Evolutionary conservation across 53 echinoderm and acorn worm species (phyloP).

Genomic region (Paelopatides confundens): DNA sequence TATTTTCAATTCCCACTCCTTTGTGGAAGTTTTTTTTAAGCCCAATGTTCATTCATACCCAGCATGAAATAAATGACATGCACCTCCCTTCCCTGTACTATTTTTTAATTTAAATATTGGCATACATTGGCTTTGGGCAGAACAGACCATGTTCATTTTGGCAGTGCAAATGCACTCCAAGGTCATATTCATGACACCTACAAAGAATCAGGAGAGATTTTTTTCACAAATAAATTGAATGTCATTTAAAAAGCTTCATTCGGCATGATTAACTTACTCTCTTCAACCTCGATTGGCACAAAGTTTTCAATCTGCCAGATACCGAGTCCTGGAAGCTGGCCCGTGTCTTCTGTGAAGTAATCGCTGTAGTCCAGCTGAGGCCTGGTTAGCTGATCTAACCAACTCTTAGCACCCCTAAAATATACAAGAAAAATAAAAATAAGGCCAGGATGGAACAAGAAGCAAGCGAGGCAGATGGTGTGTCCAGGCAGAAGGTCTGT

Average conservation of each 20-base stretch:
- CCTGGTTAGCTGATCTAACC: constrained; percentile 84
- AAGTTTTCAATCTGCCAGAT: constrained; percentile 99
- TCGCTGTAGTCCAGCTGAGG: constrained; percentile 98
- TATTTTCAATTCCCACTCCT: too few relatives aligned
- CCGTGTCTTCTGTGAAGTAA: constrained; percentile 81
- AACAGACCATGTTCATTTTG: too few relatives aligned
- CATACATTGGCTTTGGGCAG: background rate
- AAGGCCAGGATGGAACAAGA: too few relatives aligned
- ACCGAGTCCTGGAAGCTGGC: constrained; percentile 73
- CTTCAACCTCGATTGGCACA: constrained; percentile 93
- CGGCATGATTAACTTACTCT: constrained; percentile 56
- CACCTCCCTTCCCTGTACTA: too few relatives aligned
- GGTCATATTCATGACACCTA: too few relatives aligned
- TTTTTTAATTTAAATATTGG: too few relatives aligned
- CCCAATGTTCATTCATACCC: too few relatives aligned
- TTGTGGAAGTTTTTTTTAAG: too few relatives aligned
- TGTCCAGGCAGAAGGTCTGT: too few relatives aligned
- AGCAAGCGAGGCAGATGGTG: too few relatives aligned
- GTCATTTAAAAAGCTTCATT: background rate
- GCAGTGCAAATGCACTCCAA: too few relatives aligned
- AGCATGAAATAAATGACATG: too few relatives aligned
- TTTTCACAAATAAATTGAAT: background rate
- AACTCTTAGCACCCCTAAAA: constrained; percentile 84
- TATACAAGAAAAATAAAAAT: background rate
- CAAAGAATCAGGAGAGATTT: background rate